These are phyloP conservation scores for Parapsyche elsis DNA, from an alignment of 1,140 invertebrate species.

Conservation along the genomic window DNA sequence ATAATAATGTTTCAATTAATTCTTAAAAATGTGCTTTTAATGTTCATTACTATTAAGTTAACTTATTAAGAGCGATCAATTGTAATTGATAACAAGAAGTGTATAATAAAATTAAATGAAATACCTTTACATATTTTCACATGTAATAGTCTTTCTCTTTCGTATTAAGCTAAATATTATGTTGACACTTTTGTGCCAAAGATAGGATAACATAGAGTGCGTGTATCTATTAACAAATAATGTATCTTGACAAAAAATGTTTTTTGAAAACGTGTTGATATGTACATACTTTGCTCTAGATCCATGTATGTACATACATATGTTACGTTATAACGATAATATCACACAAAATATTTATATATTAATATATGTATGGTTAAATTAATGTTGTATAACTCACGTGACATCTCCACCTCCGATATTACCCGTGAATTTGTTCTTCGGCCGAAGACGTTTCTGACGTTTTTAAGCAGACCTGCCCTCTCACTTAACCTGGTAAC, in stretches of 20 bases:
- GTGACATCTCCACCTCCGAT: constrained; percentile 89
- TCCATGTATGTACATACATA: not conserved
- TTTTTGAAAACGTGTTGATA: not conserved
- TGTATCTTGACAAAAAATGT: not conserved
- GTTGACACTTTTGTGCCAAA: no score
- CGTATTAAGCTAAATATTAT: no score
- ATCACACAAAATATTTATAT: not conserved
- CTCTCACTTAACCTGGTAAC: constrained; percentile 91
- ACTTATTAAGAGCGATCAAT: no score
- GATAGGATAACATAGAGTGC: not conserved
- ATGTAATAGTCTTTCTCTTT: no score
- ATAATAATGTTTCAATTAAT: not conserved
- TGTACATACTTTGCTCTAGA: not conserved
- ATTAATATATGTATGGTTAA: not conserved
- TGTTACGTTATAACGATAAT: not conserved
- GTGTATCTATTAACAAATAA: not conserved
- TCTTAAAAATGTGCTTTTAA: no score
- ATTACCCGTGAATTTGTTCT: constrained; percentile 81
- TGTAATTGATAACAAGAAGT: not conserved
- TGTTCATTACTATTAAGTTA: no score
- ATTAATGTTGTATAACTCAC: constrained; percentile 75
- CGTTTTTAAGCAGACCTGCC: constrained; percentile 91
- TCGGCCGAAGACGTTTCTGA: constrained; percentile 89
- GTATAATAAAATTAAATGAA: no score
- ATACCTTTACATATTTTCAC: no score